These are phyloP conservation scores for Hofmannophila pseudospretella DNA, from an alignment of 2,888 invertebrate species.

Conservation along the genomic window DNA sequence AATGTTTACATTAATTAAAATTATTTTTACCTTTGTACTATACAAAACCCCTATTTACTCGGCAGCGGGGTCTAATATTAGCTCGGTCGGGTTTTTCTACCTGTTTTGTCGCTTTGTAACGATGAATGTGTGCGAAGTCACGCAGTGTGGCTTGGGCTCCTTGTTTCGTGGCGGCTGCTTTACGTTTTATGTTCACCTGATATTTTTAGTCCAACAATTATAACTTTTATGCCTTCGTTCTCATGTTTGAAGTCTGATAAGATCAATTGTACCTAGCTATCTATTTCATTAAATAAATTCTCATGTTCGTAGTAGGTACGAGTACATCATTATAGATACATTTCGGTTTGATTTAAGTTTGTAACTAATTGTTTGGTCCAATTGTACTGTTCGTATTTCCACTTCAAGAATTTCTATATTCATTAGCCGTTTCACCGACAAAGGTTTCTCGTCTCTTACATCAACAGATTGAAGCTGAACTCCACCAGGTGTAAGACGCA, in stretches of 20 bases:
- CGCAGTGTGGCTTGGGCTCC: conserved; percentile 46
- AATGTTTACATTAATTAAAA: conserved; percentile 57
- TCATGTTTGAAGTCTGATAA: too few relatives aligned
- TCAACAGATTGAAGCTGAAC: conserved; percentile 37
- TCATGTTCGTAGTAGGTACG: too few relatives aligned
- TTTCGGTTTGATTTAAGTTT: too few relatives aligned
- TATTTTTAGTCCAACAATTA: conserved; percentile 23
- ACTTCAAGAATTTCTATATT: conserved; percentile 11
- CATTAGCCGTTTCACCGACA: conserved; percentile 6
- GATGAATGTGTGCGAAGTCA: conserved; percentile 59
- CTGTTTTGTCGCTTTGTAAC: conserved; percentile 47
- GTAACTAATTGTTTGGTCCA: too few relatives aligned
- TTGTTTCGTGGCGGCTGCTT: conserved; percentile 44
- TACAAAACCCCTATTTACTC: conserved; percentile 46
- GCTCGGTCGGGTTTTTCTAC: conserved; percentile 52
- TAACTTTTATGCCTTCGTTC: conserved; percentile 8
- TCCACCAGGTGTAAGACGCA: conserved; percentile 47
- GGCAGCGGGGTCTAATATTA: conserved; percentile 49
- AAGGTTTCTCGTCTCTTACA: conserved; percentile 16
- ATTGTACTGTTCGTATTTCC: too few relatives aligned
- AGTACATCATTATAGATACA: too few relatives aligned
- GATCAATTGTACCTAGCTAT: too few relatives aligned
- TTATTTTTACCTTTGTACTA: conserved; percentile 39
- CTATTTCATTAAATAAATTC: too few relatives aligned
- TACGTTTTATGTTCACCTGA: conserved; percentile 40